These are phyloP conservation scores for Arothron firmamentum DNA, from an alignment of 2,113 vertebrate genomes.

Conservation along the genomic window DNA sequence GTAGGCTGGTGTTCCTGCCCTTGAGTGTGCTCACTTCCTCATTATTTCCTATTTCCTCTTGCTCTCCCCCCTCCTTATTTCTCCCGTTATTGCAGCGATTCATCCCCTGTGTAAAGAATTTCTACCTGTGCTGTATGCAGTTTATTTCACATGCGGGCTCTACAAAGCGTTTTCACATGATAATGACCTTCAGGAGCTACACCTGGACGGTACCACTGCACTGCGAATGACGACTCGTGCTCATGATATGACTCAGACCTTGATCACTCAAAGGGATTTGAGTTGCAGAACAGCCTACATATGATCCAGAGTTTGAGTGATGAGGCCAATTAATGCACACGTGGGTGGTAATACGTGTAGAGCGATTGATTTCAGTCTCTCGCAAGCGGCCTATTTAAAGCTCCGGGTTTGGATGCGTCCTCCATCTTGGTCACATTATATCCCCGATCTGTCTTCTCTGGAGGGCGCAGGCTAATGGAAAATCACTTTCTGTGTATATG, in stretches of 20 bases:
- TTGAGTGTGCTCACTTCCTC: conserved; percentile 28
- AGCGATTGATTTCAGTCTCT: conserved; percentile 50
- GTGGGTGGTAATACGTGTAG: conserved; percentile 58
- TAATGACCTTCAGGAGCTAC: no score
- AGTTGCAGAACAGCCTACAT: conserved; percentile 39
- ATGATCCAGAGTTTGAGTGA: conserved; percentile 36
- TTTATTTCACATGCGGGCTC: no score
- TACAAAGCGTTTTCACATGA: no score
- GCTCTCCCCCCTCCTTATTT: conserved; percentile 1
- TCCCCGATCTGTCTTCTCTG: conserved; percentile 43
- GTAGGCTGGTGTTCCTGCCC: conserved; percentile 37
- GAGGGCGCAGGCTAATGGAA: conserved; percentile 2
- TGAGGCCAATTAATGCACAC: conserved; percentile 43
- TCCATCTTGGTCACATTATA: conserved; percentile 46
- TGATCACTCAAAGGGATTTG: conserved; percentile 21
- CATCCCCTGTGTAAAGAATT: no score
- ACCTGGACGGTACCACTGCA: no score
- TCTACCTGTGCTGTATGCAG: no score
- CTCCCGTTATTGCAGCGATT: no score
- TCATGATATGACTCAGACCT: conserved; percentile 19
- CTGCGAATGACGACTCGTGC: not conserved
- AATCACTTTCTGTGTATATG: conserved; percentile 1
- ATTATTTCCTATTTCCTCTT: conserved; percentile 34
- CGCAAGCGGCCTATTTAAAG: conserved; percentile 57
- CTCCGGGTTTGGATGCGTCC: conserved; percentile 41